phyloP scores from a whole-genome alignment of 2,888 invertebrate genomes.

The Mythimna vitellina region DNA sequence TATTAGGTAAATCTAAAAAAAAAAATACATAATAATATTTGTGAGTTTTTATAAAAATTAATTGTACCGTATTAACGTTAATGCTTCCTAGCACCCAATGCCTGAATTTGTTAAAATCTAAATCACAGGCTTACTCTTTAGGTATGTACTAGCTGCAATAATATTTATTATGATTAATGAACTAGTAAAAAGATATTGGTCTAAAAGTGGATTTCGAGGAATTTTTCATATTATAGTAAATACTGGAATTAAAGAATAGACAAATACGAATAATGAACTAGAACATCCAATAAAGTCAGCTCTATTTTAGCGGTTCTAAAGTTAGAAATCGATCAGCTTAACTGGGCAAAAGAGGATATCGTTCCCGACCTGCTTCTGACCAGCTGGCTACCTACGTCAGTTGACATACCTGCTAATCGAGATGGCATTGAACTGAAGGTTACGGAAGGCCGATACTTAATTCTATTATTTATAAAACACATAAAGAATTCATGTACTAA shows the following conservation, averaged over 20 bases:
- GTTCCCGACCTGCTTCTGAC: slow-evolving; percentile 3
- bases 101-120: too few relatives aligned
- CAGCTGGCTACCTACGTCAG: not conserved
- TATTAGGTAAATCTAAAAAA: too few relatives aligned
- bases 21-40: too few relatives aligned
- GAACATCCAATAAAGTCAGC: not conserved
- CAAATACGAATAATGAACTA: not conserved
- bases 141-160: not conserved
- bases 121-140: too few relatives aligned
- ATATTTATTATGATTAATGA: not conserved
- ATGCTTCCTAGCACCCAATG: too few relatives aligned
- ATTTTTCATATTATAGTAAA: not conserved
- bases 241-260: not conserved
- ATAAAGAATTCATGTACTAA: too few relatives aligned
- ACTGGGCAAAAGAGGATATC: not conserved
- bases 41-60: too few relatives aligned
- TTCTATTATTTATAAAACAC: too few relatives aligned
- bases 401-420: not conserved
- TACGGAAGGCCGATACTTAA: not conserved
- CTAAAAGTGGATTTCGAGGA: not conserved
- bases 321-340: slow-evolving; percentile 18
- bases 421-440: not conserved
- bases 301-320: slow-evolving; percentile 18
- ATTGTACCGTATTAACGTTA: not conserved
- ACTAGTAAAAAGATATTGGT: not conserved